Base-by-base conservation (phyloP, 2,797 vertebrate genomes). In the Luscinia megarhynchos region DNA sequence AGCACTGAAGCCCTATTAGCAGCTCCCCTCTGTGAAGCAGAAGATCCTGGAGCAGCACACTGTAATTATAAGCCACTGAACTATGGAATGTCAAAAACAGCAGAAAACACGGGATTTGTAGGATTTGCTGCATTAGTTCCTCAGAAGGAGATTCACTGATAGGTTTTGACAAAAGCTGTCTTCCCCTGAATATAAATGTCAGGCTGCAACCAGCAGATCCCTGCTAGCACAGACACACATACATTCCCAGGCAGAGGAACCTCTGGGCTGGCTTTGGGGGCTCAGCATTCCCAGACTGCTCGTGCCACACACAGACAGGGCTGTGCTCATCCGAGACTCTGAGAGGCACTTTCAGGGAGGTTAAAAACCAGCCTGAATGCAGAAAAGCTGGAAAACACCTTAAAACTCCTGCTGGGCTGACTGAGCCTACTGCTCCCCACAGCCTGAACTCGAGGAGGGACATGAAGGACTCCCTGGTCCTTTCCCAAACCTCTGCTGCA, bases 91-190 rank as follows among this genome's bases (percentile, higher is more conserved):
- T 20, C 64, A 67, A 59, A 89, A 77, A 48, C 19, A 89, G 76
- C 67, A 79, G 70, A 72, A 93, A 82, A 36, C 36, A 21, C 15
- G 11, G n/a, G 21, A 14, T 94, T 82, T 77, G 57, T 63, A 54
- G 57, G 68, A 80, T 85, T 70, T 85, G 53, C 72, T 61, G 10
- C 64, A 63, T 82, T 70, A 29, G 23, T 43, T 85, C 73, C 61
- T 85, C 55, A 72, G 73, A 68, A 81, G 22, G 62, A 84, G 63
- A 54, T 54, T 72, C 63, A 61, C 66, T 24, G 38, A 80, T 40
- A 10, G 55, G 72, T 50, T 91, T 79, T 94, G 90, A 83, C 72
- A 83, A 64, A 83, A 85, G 30, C 45, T 69, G 30, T 73, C 57
- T 62, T 83, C 62, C 48, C 85, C 45, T 23, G 16, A 63, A 40